Conservation (phyloP, 1,140 invertebrate genomes). For the Drosophila insularis region DNA sequence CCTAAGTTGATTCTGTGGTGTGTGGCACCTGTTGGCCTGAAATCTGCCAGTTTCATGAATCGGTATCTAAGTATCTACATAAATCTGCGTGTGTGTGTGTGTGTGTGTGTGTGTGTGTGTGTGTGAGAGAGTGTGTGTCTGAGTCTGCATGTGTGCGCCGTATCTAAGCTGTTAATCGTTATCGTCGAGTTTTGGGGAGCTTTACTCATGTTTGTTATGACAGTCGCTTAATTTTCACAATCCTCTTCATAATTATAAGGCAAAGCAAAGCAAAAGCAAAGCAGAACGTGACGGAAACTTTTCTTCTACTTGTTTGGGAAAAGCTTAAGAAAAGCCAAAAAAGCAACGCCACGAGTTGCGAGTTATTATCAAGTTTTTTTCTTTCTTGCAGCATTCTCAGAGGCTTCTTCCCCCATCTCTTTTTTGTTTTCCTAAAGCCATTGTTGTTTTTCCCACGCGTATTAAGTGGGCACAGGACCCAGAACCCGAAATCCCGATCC, state of each 20-base stretch:
- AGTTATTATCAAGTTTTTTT: constrained; percentile 73
- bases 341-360: constrained; percentile 54
- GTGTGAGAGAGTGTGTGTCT: neutral
- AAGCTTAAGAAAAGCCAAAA: constrained; percentile 76
- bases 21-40: constrained; percentile 58
- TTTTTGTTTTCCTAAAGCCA: constrained; percentile 19
- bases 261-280: constrained; percentile 16
- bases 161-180: constrained; percentile 51
- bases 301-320: neutral
- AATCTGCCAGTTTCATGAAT: constrained; percentile 11
- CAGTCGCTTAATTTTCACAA: constrained; percentile 72
- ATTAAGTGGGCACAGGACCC: constrained; percentile 57
- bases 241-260: constrained; percentile 68
- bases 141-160: constrained; percentile 36
- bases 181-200: constrained; percentile 43
- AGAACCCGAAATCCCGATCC: neutral
- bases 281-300: constrained; percentile 49
- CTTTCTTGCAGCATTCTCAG: constrained; percentile 7
- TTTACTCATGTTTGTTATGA: constrained; percentile 50
- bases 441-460: constrained; percentile 78
- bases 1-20: constrained; percentile 12
- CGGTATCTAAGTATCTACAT: neutral
- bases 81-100: neutral
- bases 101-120: constrained; percentile 26
- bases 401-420: neutral